These are phyloP conservation scores for Mimachlamys varia DNA, from an alignment of 2,888 invertebrate genomes.

Conservation along the genomic window DNA sequence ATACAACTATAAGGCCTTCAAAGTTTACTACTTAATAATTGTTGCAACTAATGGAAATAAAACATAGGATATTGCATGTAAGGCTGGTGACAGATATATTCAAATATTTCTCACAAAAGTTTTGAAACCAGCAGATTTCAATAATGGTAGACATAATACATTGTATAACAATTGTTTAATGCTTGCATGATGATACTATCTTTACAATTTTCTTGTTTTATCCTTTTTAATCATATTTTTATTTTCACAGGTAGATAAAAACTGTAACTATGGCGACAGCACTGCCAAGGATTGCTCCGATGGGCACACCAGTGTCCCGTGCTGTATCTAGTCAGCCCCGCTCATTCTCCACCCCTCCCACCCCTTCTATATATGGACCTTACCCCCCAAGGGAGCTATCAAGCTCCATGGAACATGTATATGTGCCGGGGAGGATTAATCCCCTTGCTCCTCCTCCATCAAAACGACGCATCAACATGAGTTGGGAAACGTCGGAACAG, in stretches of 20 bases:
- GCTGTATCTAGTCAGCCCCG: slow-evolving; percentile 54
- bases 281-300: slow-evolving; percentile 70
- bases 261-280: slow-evolving; percentile 59
- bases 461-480: slow-evolving; percentile 72
- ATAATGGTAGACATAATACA: too few species aligned
- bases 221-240: neutral
- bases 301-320: slow-evolving; percentile 63
- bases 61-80: too few species aligned
- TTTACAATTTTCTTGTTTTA: neutral
- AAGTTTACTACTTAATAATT: too few species aligned
- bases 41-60: too few species aligned
- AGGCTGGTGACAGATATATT: too few species aligned
- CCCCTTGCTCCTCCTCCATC: slow-evolving; percentile 76
- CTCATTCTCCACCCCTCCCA: slow-evolving; percentile 61
- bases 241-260: slow-evolving; percentile 3
- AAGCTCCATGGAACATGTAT: slow-evolving; percentile 68
- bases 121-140: too few species aligned
- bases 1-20: too few species aligned
- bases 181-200: neutral
- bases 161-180: too few species aligned
- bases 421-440: slow-evolving; percentile 72
- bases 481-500: slow-evolving; percentile 77
- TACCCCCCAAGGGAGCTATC: slow-evolving; percentile 75
- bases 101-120: too few species aligned
- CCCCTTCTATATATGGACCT: slow-evolving; percentile 62